Conservation (phyloP, 1,140 invertebrate genomes). For the Drosophila bipectinata region DNA sequence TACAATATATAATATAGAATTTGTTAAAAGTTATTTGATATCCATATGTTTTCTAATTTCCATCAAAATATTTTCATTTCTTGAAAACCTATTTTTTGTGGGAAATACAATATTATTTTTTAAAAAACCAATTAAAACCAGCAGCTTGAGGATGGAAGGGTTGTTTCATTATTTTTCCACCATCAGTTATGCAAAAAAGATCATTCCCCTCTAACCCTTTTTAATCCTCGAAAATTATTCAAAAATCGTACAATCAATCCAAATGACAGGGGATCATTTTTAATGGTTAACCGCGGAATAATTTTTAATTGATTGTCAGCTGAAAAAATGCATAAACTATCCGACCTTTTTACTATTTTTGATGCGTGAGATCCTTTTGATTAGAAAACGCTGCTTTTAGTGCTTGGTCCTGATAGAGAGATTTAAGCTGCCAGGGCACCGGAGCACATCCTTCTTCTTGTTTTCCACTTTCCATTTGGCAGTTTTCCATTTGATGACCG, state of each 20-base stretch:
- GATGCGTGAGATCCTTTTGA: neutral
- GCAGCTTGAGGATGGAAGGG: neutral
- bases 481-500: slow-evolving; percentile 41
- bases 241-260: neutral
- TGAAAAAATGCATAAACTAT: neutral
- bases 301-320: neutral
- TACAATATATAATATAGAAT: neutral
- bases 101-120: neutral
- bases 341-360: too few species aligned
- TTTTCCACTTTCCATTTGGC: slow-evolving; percentile 17
- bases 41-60: neutral
- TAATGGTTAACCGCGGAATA: neutral
- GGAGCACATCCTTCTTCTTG: neutral
- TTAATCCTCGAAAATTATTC: neutral
- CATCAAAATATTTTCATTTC: neutral
- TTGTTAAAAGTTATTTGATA: neutral
- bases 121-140: neutral
- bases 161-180: neutral
- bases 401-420: neutral
- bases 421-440: neutral
- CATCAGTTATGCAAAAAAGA: neutral
- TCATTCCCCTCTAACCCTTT: too few species aligned
- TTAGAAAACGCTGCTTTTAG: neutral
- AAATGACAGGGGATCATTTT: neutral
- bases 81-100: neutral